Conservation (phyloP, 2,888 invertebrate genomes). For the Plebejus anna region DNA sequence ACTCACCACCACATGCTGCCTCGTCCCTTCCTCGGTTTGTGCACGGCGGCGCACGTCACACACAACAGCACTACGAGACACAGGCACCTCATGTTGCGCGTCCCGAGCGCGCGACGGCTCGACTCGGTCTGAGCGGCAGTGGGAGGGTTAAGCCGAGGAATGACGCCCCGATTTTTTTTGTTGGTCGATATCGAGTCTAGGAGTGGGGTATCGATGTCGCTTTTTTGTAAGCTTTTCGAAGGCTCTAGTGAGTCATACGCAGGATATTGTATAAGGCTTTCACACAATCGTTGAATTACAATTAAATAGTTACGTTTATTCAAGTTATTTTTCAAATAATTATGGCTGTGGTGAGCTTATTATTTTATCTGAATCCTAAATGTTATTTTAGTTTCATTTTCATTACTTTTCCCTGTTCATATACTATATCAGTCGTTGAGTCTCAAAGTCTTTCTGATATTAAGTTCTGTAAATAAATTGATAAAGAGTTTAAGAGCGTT, state of each 20-base stretch:
- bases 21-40: slow-evolving; percentile 87
- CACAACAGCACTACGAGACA: slow-evolving; percentile 78
- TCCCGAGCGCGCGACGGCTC: slow-evolving; percentile 71
- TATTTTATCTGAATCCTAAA: no score
- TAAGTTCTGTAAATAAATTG: no score
- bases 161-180: slow-evolving; percentile 38
- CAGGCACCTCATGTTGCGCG: slow-evolving; percentile 68
- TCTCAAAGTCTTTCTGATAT: no score
- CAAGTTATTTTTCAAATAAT: no score
- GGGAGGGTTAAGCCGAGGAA: slow-evolving; percentile 38
- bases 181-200: slow-evolving; percentile 1
- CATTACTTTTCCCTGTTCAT: no score
- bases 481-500: no score
- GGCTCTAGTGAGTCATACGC: not conserved
- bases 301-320: no score
- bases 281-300: no score
- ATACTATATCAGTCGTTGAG: no score
- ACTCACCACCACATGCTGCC: slow-evolving; percentile 96
- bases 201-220: slow-evolving; percentile 4
- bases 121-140: slow-evolving; percentile 55
- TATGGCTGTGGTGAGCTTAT: no score
- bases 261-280: no score
- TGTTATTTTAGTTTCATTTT: no score
- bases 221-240: not conserved
- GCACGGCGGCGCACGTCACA: slow-evolving; percentile 72